A percentile compares a stretch with the other conserved stretches of the same genome.
phyloP scores from a whole-genome alignment of 2,888 invertebrate species.

The Caenorhabditis sp. region DNA sequence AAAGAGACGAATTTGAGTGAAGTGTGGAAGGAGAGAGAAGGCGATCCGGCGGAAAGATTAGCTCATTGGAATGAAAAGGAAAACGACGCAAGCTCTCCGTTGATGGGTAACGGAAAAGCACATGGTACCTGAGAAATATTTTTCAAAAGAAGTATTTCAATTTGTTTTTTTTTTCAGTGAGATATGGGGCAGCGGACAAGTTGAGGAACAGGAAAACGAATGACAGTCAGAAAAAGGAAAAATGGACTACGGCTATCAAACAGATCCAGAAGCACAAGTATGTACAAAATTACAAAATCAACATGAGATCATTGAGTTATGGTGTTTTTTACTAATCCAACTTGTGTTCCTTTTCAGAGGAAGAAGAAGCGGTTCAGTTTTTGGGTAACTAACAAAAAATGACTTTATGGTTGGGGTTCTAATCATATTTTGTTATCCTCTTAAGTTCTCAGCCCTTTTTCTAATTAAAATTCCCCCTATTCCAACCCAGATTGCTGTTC shows the following conservation, averaged over 20 bases:
- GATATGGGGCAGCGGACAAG: constrained; percentile 55
- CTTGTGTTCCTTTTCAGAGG: constrained; percentile 23
- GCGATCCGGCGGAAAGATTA: constrained; percentile 69
- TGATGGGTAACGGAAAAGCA: constrained; percentile 62
- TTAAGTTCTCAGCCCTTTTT: constrained; percentile 10
- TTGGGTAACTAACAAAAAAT: constrained; percentile 60
- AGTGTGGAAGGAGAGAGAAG: constrained; percentile 69
- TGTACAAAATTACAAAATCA: constrained; percentile 33
- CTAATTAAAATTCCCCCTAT: background rate
- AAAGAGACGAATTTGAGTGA: constrained; percentile 62
- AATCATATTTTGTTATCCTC: too few species aligned
- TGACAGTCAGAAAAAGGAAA: constrained; percentile 66
- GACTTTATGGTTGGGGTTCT: too few species aligned
- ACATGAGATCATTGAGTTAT: background rate
- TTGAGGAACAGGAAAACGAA: constrained; percentile 50
- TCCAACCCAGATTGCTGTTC: constrained; percentile 36
- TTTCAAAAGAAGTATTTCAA: background rate
- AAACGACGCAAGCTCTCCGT: constrained; percentile 60
- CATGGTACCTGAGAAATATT: constrained; percentile 32
- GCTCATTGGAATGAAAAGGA: constrained; percentile 70
- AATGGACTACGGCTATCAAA: constrained; percentile 76
- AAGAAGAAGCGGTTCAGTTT: constrained; percentile 52
- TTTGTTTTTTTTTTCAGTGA: constrained; percentile 39
- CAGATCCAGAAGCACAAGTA: constrained; percentile 81
- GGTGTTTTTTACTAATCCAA: background rate